Evolutionary conservation across 2,888 invertebrate species (phyloP).

Genomic region (Meganola albula): DNA sequence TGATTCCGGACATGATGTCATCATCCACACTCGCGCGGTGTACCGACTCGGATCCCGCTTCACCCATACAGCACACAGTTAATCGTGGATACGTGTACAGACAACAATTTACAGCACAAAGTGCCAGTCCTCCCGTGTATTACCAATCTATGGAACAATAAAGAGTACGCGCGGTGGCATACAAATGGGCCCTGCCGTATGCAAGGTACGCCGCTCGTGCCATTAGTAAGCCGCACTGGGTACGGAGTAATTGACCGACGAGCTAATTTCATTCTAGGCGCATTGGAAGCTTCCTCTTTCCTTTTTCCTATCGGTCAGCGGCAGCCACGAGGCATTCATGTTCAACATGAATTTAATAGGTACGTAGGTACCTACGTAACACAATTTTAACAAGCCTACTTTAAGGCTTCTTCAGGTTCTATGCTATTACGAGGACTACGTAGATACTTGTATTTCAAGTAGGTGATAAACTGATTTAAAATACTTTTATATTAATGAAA

Average conservation of each 20-base stretch:
- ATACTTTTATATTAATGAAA: too few relatives aligned
- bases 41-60: slow-evolving; percentile 55
- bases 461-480: too few relatives aligned
- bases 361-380: slow-evolving; percentile 28
- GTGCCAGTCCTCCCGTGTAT: slow-evolving; percentile 76
- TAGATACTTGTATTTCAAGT: too few relatives aligned
- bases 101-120: slow-evolving; percentile 76
- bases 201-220: slow-evolving; percentile 62
- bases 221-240: slow-evolving; percentile 68
- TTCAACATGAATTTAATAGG: slow-evolving; percentile 38
- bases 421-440: too few relatives aligned
- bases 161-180: slow-evolving; percentile 64
- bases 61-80: slow-evolving; percentile 61
- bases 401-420: too few relatives aligned
- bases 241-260: slow-evolving; percentile 74
- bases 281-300: slow-evolving; percentile 75
- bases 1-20: slow-evolving; percentile 73
- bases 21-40: slow-evolving; percentile 58
- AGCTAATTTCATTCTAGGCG: slow-evolving; percentile 73
- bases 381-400: slow-evolving; percentile 16
- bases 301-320: slow-evolving; percentile 77
- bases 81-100: slow-evolving; percentile 72
- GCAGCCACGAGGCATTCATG: slow-evolving; percentile 50
- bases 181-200: slow-evolving; percentile 69
- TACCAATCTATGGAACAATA: slow-evolving; percentile 77